phyloP scores from a whole-genome alignment of 2,113 vertebrate species.

The Sterna hirundo region DNA sequence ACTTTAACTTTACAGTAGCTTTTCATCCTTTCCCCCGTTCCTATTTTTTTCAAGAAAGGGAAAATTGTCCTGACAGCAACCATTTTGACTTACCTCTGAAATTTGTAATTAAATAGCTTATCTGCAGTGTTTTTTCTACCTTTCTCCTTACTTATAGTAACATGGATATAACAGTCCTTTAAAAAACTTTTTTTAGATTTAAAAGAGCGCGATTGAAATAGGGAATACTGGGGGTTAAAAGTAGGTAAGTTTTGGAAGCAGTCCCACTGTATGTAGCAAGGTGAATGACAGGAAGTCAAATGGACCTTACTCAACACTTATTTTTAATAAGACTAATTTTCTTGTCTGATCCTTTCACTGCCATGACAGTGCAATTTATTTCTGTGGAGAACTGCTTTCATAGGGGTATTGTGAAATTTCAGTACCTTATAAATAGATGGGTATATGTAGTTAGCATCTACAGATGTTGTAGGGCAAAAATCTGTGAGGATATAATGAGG shows the following conservation, averaged over 20 bases:
- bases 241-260: neutral
- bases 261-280: neutral
- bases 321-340: constrained; percentile 31
- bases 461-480: neutral
- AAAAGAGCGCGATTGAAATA: neutral
- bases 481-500: neutral
- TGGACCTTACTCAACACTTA: neutral
- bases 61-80: neutral
- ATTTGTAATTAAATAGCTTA: neutral
- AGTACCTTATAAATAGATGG: neutral
- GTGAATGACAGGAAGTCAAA: constrained; percentile 9
- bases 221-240: neutral
- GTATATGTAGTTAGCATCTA: neutral
- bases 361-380: constrained; percentile 13
- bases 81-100: neutral
- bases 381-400: neutral
- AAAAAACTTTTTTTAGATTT: neutral
- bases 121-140: neutral
- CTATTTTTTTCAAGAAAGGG: neutral
- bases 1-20: constrained; percentile 7
- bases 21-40: neutral
- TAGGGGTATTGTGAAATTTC: neutral
- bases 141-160: neutral
- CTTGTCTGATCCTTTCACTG: neutral
- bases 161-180: neutral